A percentile compares a stretch with the other conserved stretches of the same genome.
Conservation (phyloP, 2,888 invertebrate species). For the Tromatobia lineatoria region DNA sequence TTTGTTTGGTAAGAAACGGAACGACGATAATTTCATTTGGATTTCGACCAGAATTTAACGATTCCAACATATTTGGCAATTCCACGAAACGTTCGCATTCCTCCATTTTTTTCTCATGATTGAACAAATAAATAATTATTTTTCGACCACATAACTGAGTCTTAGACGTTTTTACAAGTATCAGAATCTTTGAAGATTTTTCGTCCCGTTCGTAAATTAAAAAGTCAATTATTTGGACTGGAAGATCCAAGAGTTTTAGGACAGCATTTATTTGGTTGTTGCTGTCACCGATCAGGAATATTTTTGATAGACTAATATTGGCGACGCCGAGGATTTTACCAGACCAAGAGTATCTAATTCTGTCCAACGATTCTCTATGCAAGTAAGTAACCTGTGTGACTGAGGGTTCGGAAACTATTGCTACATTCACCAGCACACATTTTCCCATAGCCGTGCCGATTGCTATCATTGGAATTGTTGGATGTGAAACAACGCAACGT, state of each 20-base stretch:
- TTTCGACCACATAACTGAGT: constrained; percentile 64
- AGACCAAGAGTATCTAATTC: constrained; percentile 75
- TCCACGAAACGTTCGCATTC: constrained; percentile 66
- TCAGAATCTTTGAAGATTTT: constrained; percentile 67
- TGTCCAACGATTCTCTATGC: constrained; percentile 71
- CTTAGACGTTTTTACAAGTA: constrained; percentile 68
- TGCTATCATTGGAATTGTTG: constrained; percentile 69
- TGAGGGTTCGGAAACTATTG: constrained; percentile 54
- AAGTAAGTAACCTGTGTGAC: constrained; percentile 72
- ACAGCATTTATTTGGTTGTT: constrained; percentile 37
- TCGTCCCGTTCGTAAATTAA: constrained; percentile 72
- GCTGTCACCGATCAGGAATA: constrained; percentile 73
- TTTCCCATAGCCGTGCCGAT: constrained; percentile 73
- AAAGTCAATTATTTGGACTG: constrained; percentile 72
- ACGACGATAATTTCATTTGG: constrained; percentile 70
- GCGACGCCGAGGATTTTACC: constrained; percentile 72
- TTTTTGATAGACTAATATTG: constrained; percentile 56
- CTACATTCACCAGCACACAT: constrained; percentile 71
- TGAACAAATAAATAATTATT: constrained; percentile 72
- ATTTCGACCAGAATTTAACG: constrained; percentile 70
- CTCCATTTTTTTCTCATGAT: constrained; percentile 36
- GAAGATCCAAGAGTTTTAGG: constrained; percentile 36
- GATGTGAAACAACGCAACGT: constrained; percentile 70
- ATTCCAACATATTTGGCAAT: constrained; percentile 67
- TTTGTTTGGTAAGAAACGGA: constrained; percentile 77